Percentiles rank a stretch among this genome's conserved stretches.
These are phyloP conservation scores for Argyra leucocephala DNA, from an alignment of 2,888 invertebrate species.

Conservation along the genomic window DNA sequence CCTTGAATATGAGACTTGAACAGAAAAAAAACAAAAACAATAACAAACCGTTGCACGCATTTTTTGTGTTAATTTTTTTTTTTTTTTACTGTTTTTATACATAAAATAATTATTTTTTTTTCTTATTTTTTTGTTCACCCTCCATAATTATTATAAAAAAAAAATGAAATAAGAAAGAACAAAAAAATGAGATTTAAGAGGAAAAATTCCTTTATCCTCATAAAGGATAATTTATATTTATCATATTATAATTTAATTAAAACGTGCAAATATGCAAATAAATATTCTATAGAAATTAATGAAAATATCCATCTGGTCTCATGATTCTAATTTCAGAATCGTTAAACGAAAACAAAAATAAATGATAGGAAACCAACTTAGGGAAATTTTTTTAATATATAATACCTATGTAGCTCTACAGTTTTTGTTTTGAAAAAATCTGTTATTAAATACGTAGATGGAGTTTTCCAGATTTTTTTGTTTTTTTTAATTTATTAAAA, in stretches of 20 bases:
- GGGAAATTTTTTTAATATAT: too few species aligned
- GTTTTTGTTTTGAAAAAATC: too few species aligned
- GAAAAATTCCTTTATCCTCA: background rate
- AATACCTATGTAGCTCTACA: too few species aligned
- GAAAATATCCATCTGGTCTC: background rate
- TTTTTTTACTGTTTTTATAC: background rate
- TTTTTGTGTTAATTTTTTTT: background rate
- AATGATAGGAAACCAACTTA: too few species aligned
- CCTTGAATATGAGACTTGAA: too few species aligned
- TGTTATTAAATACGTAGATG: too few species aligned
- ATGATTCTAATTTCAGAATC: too few species aligned
- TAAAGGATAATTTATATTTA: slow-evolving; percentile 1
- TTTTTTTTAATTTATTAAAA: too few species aligned
- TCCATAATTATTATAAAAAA: background rate
- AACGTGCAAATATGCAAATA: slow-evolving; percentile 9
- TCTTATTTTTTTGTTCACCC: background rate
- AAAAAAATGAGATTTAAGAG: background rate
- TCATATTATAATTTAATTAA: slow-evolving; percentile 11
- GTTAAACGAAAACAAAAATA: too few species aligned
- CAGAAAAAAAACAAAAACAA: background rate
- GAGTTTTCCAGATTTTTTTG: too few species aligned
- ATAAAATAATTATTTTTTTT: background rate
- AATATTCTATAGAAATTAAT: background rate
- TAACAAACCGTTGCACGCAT: background rate
- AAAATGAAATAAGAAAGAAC: background rate